Evolutionary conservation across 2,797 vertebrate species (phyloP).

Genomic region (Mus caroli): DNA sequence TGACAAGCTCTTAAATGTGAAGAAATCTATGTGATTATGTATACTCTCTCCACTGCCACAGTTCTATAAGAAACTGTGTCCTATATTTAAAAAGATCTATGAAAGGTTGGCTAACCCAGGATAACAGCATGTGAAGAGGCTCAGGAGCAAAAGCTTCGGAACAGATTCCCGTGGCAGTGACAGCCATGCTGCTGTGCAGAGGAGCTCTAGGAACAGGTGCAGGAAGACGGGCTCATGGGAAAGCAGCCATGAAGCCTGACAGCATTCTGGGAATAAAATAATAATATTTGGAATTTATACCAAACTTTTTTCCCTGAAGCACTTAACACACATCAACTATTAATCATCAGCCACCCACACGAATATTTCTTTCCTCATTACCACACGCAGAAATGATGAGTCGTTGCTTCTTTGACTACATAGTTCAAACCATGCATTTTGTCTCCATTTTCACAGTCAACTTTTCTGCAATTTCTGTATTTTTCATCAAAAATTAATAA

Average conservation of each 20-base stretch:
- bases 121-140: slow-evolving; percentile 11
- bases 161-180: slow-evolving; percentile 63
- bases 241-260: slow-evolving; percentile 65
- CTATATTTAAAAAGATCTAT: slow-evolving; percentile 9
- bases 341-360: slow-evolving; percentile 82
- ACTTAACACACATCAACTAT: slow-evolving; percentile 80
- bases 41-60: neutral
- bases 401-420: slow-evolving; percentile 64
- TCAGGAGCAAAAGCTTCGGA: neutral
- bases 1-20: neutral
- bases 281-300: slow-evolving; percentile 78
- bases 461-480: slow-evolving; percentile 60
- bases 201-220: slow-evolving; percentile 64
- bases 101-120: slow-evolving; percentile 24
- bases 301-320: slow-evolving; percentile 65
- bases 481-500: slow-evolving; percentile 73
- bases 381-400: slow-evolving; percentile 70
- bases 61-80: neutral
- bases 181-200: slow-evolving; percentile 47
- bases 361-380: slow-evolving; percentile 77
- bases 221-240: slow-evolving; percentile 71
- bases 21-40: slow-evolving; percentile 13
- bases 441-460: slow-evolving; percentile 49
- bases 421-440: slow-evolving; percentile 60
- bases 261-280: slow-evolving; percentile 75